Conservation (phyloP, 2,888 invertebrate species). For the Hetaerina titia region DNA sequence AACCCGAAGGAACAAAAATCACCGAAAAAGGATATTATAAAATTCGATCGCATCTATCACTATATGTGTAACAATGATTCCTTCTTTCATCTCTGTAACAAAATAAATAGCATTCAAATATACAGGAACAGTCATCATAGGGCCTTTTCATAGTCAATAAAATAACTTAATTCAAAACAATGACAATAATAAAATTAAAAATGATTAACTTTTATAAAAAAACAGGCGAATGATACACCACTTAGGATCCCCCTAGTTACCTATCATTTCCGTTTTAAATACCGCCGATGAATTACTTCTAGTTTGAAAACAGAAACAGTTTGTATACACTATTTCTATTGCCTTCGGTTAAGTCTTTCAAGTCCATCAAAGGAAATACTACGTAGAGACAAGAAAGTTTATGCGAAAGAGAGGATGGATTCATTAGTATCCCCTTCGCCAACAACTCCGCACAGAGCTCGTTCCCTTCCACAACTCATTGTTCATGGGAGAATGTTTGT, state of each 20-base stretch:
- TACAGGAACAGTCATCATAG: slow-evolving; percentile 62
- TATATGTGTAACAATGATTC: background rate
- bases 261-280: slow-evolving; percentile 45
- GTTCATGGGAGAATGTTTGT: background rate
- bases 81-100: slow-evolving; percentile 45
- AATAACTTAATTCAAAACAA: slow-evolving; percentile 59
- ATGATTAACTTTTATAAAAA: slow-evolving; percentile 61
- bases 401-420: background rate
- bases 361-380: background rate
- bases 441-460: background rate
- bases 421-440: background rate
- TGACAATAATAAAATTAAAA: slow-evolving; percentile 63
- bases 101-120: slow-evolving; percentile 66
- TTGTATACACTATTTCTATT: background rate
- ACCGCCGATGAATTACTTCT: background rate
- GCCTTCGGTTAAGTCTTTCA: background rate
- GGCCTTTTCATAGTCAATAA: slow-evolving; percentile 20
- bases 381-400: background rate
- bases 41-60: slow-evolving; percentile 28
- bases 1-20: slow-evolving; percentile 54
- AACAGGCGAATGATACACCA: slow-evolving; percentile 18
- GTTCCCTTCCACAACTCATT: background rate
- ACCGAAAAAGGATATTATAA: slow-evolving; percentile 4
- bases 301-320: slow-evolving; percentile 27
- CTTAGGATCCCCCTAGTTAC: background rate